Evolutionary conservation across 2,888 invertebrate species (phyloP).

Genomic region (Serrognathus titanus): DNA sequence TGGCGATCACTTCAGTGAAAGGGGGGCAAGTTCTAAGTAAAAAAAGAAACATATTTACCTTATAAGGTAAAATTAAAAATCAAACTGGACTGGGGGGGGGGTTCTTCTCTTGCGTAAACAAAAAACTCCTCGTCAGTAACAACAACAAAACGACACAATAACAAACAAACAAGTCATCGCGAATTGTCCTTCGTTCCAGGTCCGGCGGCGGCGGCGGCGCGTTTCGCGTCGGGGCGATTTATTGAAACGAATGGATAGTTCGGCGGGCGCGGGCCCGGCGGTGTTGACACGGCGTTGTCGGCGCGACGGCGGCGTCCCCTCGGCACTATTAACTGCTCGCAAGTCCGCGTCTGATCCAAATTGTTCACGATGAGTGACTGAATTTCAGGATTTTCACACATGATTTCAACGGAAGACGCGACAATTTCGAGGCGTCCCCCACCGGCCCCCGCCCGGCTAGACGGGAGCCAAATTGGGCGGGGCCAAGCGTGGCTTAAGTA

Average conservation of each 20-base stretch:
- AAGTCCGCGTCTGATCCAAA: conserved; percentile 31
- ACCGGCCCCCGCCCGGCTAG: conserved; percentile 15
- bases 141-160: no score
- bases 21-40: no score
- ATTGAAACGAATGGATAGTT: neutral
- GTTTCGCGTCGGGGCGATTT: no score
- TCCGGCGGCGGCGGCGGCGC: no score
- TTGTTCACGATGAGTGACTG: conserved; percentile 45
- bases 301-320: conserved; percentile 11
- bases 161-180: no score
- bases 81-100: no score
- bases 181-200: no score
- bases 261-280: neutral
- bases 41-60: no score
- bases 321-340: conserved; percentile 20
- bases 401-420: conserved; percentile 41
- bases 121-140: no score
- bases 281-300: conserved; percentile 38
- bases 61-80: no score
- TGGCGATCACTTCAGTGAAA: no score
- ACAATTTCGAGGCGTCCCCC: conserved; percentile 25
- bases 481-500: conserved; percentile 14
- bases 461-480: conserved; percentile 11
- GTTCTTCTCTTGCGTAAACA: no score
- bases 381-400: conserved; percentile 45